Conservation (phyloP, 2,113 vertebrate species). For the Symphodus melops region DNA sequence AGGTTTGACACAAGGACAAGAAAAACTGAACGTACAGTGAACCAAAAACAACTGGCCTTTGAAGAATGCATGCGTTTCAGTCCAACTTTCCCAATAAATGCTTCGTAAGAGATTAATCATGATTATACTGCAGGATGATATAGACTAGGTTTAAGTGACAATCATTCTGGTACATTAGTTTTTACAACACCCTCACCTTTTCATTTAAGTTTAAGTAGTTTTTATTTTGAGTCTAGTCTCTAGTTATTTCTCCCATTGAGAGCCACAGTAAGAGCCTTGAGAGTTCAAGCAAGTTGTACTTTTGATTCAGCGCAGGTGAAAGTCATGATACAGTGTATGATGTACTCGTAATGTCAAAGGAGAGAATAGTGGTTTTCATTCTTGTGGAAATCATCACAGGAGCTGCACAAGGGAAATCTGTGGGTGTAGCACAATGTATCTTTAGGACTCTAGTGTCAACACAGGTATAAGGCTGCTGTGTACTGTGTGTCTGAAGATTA, state of each 20-base stretch:
- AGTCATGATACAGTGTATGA: background rate
- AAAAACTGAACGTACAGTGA: background rate
- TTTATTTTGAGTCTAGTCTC: background rate
- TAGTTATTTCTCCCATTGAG: background rate
- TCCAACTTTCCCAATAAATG: too few species aligned
- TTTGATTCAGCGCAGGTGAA: background rate
- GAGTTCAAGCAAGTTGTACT: background rate
- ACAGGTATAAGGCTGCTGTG: conserved; percentile 2
- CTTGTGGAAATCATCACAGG: background rate
- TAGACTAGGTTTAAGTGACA: too few species aligned
- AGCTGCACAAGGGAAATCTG: conserved; percentile 19
- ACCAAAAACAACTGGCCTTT: too few species aligned
- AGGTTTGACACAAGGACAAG: background rate
- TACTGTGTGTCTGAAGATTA: background rate
- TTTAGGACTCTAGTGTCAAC: conserved; percentile 6
- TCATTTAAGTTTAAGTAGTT: too few species aligned
- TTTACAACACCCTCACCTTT: too few species aligned
- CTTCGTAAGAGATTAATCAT: too few species aligned
- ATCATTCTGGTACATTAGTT: too few species aligned
- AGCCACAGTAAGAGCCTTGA: background rate
- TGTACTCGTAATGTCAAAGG: background rate
- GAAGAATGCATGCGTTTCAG: too few species aligned
- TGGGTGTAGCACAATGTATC: background rate
- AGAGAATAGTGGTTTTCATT: conserved; percentile 1
- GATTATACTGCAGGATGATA: too few species aligned